Evolutionary conservation across 2,888 invertebrate genomes (phyloP), one percentile per base, ranked within the genome.

Genomic region (Cephus spinipes): DNA sequence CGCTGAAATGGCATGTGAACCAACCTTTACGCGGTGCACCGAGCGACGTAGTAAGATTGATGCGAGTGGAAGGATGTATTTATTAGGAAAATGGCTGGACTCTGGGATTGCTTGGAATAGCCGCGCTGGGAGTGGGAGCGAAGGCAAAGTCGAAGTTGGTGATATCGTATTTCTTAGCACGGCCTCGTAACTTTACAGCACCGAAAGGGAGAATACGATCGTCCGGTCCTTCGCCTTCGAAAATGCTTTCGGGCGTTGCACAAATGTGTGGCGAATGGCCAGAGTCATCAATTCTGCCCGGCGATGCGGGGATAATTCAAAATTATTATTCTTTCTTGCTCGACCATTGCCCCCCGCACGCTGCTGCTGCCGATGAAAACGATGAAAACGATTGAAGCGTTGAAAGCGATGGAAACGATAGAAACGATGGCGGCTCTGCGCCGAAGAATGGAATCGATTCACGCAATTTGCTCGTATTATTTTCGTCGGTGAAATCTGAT

Each of bases 251-350:
- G 79, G 77, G 80, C 74, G 79, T 76, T 80, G 81, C 76, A 78
- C 33, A 73, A 77, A 77, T 79, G 81, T 82, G 81, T 80, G 76
- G 73, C 79, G 80, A 85, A 85, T 84, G 74, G 73, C 77, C 73
- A 79, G 81, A 84, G 84, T 85, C 89, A 87, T 89, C 87, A 87
- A 89, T 89, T 86, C 80, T 80, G 83, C 74, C 75, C 86, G 81
- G 71, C 85, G 87, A 85, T 85, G 86, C 86, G 86, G 82, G 84
- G 83, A 86, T 88, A 88, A 89, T 88, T 85, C 82, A 80, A 82
- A 87, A 87, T 88, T 86, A 88, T 88, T 85, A 85, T 85, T 85
- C 83, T 86, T 82, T 83, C 81, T 81, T 78, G 77, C 78, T 79
- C 34, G 35, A 31, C 31, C 68, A 69, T 79, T 33, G 68, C 74